Evolutionary conservation across 2,797 vertebrate genomes (phyloP).

Genomic region (Knipowitschia caucasica): DNA sequence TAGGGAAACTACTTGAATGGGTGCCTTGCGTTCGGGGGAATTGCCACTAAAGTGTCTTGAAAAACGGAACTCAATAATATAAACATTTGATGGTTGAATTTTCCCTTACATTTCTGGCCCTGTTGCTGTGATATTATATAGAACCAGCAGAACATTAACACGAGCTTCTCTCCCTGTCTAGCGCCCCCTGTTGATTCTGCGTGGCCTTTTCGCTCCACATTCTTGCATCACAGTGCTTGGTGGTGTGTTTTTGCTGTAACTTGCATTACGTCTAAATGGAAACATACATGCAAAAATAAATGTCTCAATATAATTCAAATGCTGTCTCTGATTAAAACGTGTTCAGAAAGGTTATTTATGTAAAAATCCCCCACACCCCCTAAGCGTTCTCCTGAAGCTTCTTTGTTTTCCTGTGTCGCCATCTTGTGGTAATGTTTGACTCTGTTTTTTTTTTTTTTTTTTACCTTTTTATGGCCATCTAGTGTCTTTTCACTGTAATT

Average conservation of each 20-base stretch:
- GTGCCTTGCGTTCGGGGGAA: conserved; percentile 64
- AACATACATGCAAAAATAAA: conserved; percentile 83
- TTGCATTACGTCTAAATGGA: conserved; percentile 94
- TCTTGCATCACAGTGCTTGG: conserved; percentile 80
- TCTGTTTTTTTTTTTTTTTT: neutral
- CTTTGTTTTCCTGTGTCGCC: conserved; percentile 29
- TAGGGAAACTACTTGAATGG: conserved; percentile 48
- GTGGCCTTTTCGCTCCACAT: conserved; percentile 65
- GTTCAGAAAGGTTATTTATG: conserved; percentile 3
- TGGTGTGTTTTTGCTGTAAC: conserved; percentile 94
- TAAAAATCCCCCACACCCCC: conserved; percentile 1
- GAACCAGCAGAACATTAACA: conserved; percentile 29
- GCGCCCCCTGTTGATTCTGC: conserved; percentile 73
- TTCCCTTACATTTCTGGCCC: conserved; percentile 24
- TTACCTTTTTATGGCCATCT: conserved; percentile 36
- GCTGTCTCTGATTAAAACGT: conserved; percentile 39
- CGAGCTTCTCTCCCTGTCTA: conserved; percentile 43
- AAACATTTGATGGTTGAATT: conserved; percentile 5
- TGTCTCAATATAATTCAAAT: conserved; percentile 74
- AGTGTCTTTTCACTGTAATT: conserved; percentile 19
- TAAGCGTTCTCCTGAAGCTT: conserved; percentile 6
- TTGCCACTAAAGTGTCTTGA: conserved; percentile 30
- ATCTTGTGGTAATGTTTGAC: conserved; percentile 41
- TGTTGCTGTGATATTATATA: conserved; percentile 7
- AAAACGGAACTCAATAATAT: conserved; percentile 28